phyloP scores from a whole-genome alignment of 2,113 vertebrate genomes.

The Mus pahari region DNA sequence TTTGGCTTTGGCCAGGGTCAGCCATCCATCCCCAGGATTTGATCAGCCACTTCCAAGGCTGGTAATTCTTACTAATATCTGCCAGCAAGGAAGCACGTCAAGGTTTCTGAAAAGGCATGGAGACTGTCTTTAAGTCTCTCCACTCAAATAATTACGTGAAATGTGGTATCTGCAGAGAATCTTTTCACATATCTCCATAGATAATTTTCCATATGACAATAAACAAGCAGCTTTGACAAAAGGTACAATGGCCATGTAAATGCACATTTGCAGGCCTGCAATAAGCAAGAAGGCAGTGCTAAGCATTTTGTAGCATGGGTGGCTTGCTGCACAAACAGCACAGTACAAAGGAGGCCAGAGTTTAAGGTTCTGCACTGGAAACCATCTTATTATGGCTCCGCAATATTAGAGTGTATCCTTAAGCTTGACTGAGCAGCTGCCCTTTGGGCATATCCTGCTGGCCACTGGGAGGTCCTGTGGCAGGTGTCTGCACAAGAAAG shows the following conservation, averaged over 20 bases:
- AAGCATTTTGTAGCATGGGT: constrained; percentile 76
- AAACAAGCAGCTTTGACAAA: constrained; percentile 68
- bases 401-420: neutral
- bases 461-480: neutral
- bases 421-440: neutral
- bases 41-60: neutral
- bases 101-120: neutral
- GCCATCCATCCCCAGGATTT: neutral
- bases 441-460: neutral
- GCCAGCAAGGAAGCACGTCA: neutral
- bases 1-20: neutral
- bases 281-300: constrained; percentile 45
- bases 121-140: neutral
- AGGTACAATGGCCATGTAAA: constrained; percentile 26
- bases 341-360: neutral
- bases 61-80: neutral
- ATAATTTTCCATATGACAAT: constrained; percentile 23
- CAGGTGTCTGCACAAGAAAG: constrained; percentile 1
- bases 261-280: constrained; percentile 59
- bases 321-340: constrained; percentile 64
- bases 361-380: neutral
- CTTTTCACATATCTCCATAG: neutral
- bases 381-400: neutral
- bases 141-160: constrained; percentile 1
- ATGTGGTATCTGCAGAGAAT: neutral